Evolutionary conservation across 2,888 invertebrate species (phyloP).

Genomic region (Liodrosophila aerea): DNA sequence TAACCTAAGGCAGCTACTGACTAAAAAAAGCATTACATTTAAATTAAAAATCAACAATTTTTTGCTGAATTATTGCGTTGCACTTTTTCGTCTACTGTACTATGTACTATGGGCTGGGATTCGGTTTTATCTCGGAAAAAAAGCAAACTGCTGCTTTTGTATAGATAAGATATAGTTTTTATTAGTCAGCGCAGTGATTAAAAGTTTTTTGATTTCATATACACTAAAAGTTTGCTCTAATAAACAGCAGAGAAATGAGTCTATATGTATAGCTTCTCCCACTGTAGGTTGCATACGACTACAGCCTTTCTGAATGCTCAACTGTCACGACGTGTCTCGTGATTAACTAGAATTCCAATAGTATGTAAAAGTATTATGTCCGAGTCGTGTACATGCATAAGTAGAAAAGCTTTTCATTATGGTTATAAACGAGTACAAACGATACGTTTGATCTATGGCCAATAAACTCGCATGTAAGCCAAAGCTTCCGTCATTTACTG

Average conservation of each 20-base stretch:
- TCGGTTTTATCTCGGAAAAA: background rate
- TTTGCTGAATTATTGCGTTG: conserved; percentile 6
- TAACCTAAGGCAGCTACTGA: conserved; percentile 48
- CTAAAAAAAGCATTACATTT: conserved; percentile 47
- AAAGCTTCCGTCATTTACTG: conserved; percentile 19
- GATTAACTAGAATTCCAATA: too few relatives aligned
- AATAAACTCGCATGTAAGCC: background rate
- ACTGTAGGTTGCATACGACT: too few relatives aligned
- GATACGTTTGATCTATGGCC: conserved; percentile 28
- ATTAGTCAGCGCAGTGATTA: background rate
- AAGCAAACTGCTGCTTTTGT: background rate
- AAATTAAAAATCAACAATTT: conserved; percentile 27
- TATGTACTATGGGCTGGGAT: background rate
- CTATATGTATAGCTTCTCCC: too few relatives aligned
- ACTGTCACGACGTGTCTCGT: too few relatives aligned
- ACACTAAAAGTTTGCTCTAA: too few relatives aligned
- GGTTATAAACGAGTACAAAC: conserved; percentile 16
- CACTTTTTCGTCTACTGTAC: conserved; percentile 3
- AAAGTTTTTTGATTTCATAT: conserved; percentile 1
- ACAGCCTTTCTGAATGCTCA: too few relatives aligned
- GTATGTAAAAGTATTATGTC: background rate
- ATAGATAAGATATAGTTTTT: conserved; percentile 21
- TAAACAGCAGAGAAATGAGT: too few relatives aligned
- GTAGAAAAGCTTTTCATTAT: conserved; percentile 17
- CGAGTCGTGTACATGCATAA: conserved; percentile 13